A percentile compares a stretch with the other conserved stretches of the same genome.
phyloP scores from a whole-genome alignment of 2,888 invertebrate species.

The Onchidella celtica region DNA sequence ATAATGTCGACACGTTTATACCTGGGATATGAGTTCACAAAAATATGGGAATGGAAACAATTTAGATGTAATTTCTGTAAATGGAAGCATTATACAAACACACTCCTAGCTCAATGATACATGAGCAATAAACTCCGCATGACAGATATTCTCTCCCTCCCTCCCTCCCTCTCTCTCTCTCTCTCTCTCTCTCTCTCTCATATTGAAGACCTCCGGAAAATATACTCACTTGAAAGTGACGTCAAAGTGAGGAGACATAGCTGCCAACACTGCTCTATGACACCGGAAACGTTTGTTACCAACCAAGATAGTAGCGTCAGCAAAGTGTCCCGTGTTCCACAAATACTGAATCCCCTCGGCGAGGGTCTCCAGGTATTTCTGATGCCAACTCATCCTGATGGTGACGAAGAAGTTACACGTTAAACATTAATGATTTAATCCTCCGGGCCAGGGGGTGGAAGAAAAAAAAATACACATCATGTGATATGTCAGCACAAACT shows the following conservation, averaged over 20 bases:
- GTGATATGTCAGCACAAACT: no score
- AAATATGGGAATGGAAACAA: no score
- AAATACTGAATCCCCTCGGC: slow-evolving; percentile 64
- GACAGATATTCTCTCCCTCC: neutral
- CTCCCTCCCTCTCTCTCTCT: neutral
- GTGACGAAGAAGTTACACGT: no score
- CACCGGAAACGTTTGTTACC: slow-evolving; percentile 68
- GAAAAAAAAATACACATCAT: no score
- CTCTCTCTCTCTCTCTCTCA: slow-evolving; percentile 20
- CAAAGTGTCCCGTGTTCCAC: slow-evolving; percentile 65
- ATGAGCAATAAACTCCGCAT: no score
- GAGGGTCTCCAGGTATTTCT: slow-evolving; percentile 61
- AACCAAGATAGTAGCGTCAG: slow-evolving; percentile 72
- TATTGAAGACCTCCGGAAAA: neutral
- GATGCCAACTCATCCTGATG: slow-evolving; percentile 52
- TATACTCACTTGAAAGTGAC: slow-evolving; percentile 62
- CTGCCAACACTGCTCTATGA: slow-evolving; percentile 70
- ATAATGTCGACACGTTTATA: no score
- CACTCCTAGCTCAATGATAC: no score
- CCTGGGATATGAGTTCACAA: no score
- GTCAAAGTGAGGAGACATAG: slow-evolving; percentile 71
- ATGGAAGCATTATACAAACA: no score
- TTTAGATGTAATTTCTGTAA: no score
- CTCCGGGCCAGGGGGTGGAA: no score
- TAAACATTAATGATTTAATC: no score